A percentile compares a stretch with the other conserved stretches of the same genome.
phyloP scores from a whole-genome alignment of 92 coral and sea anemone genomes.

The Umimayanthus chanpuru region DNA sequence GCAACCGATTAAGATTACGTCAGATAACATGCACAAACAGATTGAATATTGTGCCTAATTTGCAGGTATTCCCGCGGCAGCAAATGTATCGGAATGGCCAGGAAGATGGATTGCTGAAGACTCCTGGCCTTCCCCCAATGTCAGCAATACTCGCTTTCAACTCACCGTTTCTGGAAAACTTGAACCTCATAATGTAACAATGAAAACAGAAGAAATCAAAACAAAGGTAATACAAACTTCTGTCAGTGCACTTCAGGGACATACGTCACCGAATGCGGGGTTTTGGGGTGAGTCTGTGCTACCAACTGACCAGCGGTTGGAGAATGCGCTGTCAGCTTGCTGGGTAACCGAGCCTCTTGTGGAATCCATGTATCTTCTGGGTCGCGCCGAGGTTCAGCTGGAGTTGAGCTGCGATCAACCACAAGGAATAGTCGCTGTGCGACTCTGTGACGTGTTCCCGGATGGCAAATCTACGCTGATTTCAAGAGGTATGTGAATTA shows the following conservation, averaged over 20 bases:
- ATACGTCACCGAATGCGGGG: background rate
- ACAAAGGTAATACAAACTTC: background rate
- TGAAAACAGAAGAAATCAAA: background rate
- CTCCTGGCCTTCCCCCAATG: constrained; percentile 78
- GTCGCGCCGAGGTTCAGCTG: constrained; percentile 62
- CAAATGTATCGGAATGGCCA: constrained; percentile 62
- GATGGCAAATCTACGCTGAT: constrained; percentile 72
- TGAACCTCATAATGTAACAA: constrained; percentile 3
- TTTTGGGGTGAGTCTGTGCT: constrained; percentile 48
- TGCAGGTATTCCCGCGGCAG: constrained; percentile 65
- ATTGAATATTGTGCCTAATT: background rate
- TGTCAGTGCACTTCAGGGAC: constrained; percentile 32
- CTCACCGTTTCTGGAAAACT: constrained; percentile 40
- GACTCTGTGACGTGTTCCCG: constrained; percentile 81
- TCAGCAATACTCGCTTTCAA: constrained; percentile 41
- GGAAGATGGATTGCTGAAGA: constrained; percentile 85
- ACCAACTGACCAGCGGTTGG: constrained; percentile 69
- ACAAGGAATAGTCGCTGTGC: constrained; percentile 56
- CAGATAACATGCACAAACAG: background rate
- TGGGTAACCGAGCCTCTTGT: constrained; percentile 66
- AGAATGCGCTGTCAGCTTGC: constrained; percentile 70
- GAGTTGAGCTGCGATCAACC: constrained; percentile 70
- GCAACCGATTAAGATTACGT: no score
- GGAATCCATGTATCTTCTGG: constrained; percentile 62
- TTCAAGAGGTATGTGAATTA: constrained; percentile 56